Conservation (phyloP, 2,888 invertebrate genomes). For the Hololepta plana region DNA sequence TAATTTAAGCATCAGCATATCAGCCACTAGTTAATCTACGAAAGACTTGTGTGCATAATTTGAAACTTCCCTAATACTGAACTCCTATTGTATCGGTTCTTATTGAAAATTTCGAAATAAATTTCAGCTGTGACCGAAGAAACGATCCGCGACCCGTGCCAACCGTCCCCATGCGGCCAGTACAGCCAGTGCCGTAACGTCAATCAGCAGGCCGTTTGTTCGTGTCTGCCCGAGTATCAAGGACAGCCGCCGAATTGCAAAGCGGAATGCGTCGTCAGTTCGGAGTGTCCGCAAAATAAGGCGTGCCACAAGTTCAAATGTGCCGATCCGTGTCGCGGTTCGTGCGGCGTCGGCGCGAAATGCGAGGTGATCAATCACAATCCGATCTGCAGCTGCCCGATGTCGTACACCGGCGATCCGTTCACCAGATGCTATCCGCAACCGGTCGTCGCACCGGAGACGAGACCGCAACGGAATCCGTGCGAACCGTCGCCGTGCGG, state of each 20-base stretch:
- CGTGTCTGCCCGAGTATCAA: constrained; percentile 47
- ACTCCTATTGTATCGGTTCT: constrained; percentile 3
- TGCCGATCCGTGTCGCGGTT: constrained; percentile 52
- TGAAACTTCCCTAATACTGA: neutral
- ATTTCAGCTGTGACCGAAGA: constrained; percentile 15
- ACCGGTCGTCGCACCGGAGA: constrained; percentile 17
- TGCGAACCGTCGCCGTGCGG: constrained; percentile 45
- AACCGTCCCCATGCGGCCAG: constrained; percentile 58
- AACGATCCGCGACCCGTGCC: constrained; percentile 37
- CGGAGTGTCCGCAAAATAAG: constrained; percentile 51
- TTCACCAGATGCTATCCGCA: constrained; percentile 43
- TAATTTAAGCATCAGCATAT: no score
- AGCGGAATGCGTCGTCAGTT: constrained; percentile 60
- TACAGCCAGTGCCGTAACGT: constrained; percentile 51
- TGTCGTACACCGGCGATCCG: constrained; percentile 53
- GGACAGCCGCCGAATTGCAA: constrained; percentile 59
- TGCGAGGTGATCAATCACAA: constrained; percentile 61
- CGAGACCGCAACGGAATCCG: constrained; percentile 30
- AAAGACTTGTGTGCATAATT: no score
- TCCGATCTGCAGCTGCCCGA: constrained; percentile 54
- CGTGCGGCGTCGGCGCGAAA: constrained; percentile 53
- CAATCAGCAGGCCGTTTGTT: constrained; percentile 52
- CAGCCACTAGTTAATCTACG: no score
- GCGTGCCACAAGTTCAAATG: constrained; percentile 63
- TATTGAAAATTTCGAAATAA: constrained; percentile 8